phyloP scores from a whole-genome alignment of 2,797 vertebrate genomes.

The Brotogeris chrysoptera region DNA sequence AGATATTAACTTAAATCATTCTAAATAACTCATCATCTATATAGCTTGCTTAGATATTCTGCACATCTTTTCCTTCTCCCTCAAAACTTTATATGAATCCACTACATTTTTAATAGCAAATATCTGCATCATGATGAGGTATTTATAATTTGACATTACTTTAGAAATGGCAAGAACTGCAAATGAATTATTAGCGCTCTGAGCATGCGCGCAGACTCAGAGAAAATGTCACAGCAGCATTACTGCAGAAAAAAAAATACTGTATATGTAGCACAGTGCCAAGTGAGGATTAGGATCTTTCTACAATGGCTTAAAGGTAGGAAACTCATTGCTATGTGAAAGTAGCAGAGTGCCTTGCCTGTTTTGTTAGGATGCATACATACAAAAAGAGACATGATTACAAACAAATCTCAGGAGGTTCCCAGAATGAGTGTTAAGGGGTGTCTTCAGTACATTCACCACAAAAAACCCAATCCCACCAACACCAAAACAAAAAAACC shows the following conservation, averaged over 20 bases:
- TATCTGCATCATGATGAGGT: background rate
- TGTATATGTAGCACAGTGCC: fast-evolving
- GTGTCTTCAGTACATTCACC: background rate
- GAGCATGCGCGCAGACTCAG: background rate
- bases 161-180: background rate
- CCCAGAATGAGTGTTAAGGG: background rate
- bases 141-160: background rate
- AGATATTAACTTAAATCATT: background rate
- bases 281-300: background rate
- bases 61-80: background rate
- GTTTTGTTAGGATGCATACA: background rate
- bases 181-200: slow-evolving; percentile 2
- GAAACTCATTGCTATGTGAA: background rate
- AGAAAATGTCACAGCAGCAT: background rate
- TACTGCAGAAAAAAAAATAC: background rate
- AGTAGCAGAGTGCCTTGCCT: background rate
- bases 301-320: fast-evolving
- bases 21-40: background rate
- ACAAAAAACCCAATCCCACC: background rate
- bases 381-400: background rate
- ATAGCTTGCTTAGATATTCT: background rate
- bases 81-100: background rate
- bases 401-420: background rate
- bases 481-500: background rate
- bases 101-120: background rate